phyloP scores from a whole-genome alignment of 1,140 invertebrate species.

The Cherax quadricarinatus region DNA sequence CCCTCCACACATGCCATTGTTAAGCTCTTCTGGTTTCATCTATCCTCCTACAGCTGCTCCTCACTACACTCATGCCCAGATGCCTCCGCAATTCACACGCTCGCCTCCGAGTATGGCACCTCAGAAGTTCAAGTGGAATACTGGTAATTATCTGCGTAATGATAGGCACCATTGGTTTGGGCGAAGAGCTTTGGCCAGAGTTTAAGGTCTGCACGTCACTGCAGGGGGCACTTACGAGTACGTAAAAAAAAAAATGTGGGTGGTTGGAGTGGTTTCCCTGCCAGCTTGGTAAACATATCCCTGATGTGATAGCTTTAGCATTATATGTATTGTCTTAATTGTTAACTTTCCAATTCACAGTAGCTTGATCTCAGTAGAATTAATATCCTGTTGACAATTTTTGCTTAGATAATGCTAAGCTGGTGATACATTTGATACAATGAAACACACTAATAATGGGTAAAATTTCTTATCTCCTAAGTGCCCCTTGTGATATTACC shows the following conservation, averaged over 20 bases:
- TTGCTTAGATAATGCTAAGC: constrained; percentile 21
- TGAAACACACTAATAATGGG: constrained; percentile 22
- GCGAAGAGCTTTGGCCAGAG: constrained; percentile 49
- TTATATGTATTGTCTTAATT: constrained; percentile 29
- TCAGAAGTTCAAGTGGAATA: constrained; percentile 60
- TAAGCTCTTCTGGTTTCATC: constrained; percentile 54
- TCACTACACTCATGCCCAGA: constrained; percentile 53
- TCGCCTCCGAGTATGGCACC: constrained; percentile 53
- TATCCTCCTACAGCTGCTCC: constrained; percentile 36
- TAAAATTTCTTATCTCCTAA: background rate
- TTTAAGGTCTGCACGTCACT: constrained; percentile 21
- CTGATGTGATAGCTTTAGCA: constrained; percentile 64
- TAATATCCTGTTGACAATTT: constrained; percentile 25
- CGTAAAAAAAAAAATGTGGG: background rate
- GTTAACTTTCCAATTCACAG: constrained; percentile 27
- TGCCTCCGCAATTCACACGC: constrained; percentile 42
- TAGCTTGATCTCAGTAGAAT: constrained; percentile 64
- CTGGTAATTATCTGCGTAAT: constrained; percentile 38
- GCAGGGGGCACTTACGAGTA: constrained; percentile 24
- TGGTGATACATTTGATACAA: background rate
- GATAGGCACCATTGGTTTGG: constrained; percentile 60
- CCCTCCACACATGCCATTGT: constrained; percentile 49
- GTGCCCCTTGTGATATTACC: constrained; percentile 27
- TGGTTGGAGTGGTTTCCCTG: background rate
- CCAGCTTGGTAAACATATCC: constrained; percentile 47